A percentile compares a stretch with the other conserved stretches of the same genome.
Evolutionary conservation across 2,888 invertebrate species (phyloP).

Genomic region (Chaetogeoica ovagalla): DNA sequence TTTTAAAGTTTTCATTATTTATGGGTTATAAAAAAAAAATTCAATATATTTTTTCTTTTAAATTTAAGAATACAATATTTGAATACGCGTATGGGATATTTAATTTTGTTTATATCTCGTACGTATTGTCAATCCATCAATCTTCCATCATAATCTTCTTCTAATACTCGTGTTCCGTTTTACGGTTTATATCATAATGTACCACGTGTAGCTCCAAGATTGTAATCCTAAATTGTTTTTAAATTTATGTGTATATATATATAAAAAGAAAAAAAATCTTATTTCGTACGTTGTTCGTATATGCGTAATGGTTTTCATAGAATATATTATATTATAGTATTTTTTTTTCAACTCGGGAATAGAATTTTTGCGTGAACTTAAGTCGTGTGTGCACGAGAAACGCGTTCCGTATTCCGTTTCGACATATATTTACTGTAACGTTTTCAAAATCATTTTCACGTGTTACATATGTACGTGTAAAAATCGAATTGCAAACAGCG

Average conservation of each 20-base stretch:
- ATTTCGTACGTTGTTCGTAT: neutral
- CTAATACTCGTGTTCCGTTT: neutral
- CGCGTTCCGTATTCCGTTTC: neutral
- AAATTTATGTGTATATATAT: too few species aligned
- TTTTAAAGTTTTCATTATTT: constrained; percentile 39
- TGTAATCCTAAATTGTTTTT: constrained; percentile 12
- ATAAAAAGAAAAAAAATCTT: neutral
- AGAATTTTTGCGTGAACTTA: neutral
- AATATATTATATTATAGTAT: too few species aligned
- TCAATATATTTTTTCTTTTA: constrained; percentile 30
- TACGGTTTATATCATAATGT: constrained; percentile 1
- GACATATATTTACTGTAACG: too few species aligned
- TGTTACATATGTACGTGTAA: too few species aligned
- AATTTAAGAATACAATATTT: constrained; percentile 12
- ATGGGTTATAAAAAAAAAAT: constrained; percentile 5
- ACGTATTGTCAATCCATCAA: constrained; percentile 15
- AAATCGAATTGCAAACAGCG: too few species aligned
- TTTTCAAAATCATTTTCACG: too few species aligned
- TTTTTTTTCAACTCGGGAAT: neutral
- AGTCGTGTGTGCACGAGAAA: neutral
- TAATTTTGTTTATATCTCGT: constrained; percentile 22
- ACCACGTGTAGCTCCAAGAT: neutral
- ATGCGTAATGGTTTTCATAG: too few species aligned
- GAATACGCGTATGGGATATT: constrained; percentile 21
- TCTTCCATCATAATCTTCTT: constrained; percentile 16